A percentile compares a stretch with the other conserved stretches of the same genome.
Evolutionary conservation across 2,797 vertebrate species (phyloP).

Genomic region (Thripadectes ignobilis): DNA sequence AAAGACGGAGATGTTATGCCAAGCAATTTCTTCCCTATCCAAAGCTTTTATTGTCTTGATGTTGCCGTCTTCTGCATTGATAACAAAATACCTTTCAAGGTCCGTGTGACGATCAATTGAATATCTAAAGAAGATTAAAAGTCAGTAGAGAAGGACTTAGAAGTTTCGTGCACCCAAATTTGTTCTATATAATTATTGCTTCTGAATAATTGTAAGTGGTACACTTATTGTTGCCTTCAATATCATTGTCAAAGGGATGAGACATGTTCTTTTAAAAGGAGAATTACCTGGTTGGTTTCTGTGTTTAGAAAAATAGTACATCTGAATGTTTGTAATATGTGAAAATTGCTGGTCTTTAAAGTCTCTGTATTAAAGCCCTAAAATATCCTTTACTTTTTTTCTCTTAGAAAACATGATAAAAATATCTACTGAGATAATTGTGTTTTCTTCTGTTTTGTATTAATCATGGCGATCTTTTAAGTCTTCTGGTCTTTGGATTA

Average conservation of each 20-base stretch:
- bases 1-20: slow-evolving; percentile 97
- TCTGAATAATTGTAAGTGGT: background rate
- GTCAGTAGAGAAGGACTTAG: slow-evolving; percentile 19
- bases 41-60: slow-evolving; percentile 91
- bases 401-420: slow-evolving; percentile 9
- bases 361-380: background rate
- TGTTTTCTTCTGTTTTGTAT: slow-evolving; percentile 43
- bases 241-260: slow-evolving; percentile 6
- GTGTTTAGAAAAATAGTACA: background rate
- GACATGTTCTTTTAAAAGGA: slow-evolving; percentile 12
- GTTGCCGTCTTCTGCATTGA: slow-evolving; percentile 90
- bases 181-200: background rate
- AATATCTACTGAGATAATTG: slow-evolving; percentile 30
- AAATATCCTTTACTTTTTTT: slow-evolving; percentile 11
- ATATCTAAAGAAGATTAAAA: slow-evolving; percentile 82
- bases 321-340: slow-evolving; percentile 42
- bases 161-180: slow-evolving; percentile 44
- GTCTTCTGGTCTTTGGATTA: background rate
- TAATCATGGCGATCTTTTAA: slow-evolving; percentile 11
- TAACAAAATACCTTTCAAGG: slow-evolving; percentile 93
- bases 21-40: slow-evolving; percentile 90
- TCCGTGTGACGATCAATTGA: slow-evolving; percentile 95
- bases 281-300: background rate
- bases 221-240: background rate
- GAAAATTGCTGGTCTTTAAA: slow-evolving; percentile 30